Conservation (phyloP, 2,113 vertebrate species). For the Coregonus clupeaformis region DNA sequence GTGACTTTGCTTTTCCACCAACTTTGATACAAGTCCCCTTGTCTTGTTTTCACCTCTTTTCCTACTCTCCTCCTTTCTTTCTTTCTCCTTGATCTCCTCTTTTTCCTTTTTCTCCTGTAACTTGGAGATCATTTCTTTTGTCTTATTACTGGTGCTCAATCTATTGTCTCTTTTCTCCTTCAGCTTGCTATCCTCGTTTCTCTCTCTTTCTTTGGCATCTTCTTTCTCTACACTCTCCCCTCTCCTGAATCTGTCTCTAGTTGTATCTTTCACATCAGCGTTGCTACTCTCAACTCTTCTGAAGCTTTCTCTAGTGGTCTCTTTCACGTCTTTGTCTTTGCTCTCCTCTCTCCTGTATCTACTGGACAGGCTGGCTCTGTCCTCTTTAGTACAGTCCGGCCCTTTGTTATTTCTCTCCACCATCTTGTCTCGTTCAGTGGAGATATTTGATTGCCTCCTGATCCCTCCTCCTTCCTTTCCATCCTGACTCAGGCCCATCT, state of each 20-base stretch:
- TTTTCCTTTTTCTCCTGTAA: slow-evolving; percentile 70
- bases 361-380: slow-evolving; percentile 38
- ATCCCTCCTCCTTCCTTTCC: slow-evolving; percentile 45
- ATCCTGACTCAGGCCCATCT: slow-evolving; percentile 75
- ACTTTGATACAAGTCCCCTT: slow-evolving; percentile 63
- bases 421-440: slow-evolving; percentile 40
- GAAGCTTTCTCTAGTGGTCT: background rate
- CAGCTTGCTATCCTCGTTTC: slow-evolving; percentile 52
- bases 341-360: slow-evolving; percentile 52
- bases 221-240: slow-evolving; percentile 47
- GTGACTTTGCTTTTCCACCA: slow-evolving; percentile 68
- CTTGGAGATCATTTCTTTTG: slow-evolving; percentile 47
- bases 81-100: slow-evolving; percentile 60
- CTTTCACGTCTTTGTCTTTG: slow-evolving; percentile 22
- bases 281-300: no score
- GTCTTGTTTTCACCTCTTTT: slow-evolving; percentile 34
- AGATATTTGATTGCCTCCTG: slow-evolving; percentile 48
- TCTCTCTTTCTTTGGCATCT: slow-evolving; percentile 52
- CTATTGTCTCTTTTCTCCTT: no score
- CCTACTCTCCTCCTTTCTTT: slow-evolving; percentile 56
- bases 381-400: slow-evolving; percentile 46
- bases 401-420: slow-evolving; percentile 52
- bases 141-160: no score
- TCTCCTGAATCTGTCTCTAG: slow-evolving; percentile 44
- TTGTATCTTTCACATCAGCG: slow-evolving; percentile 32